Evolutionary conservation across 2,113 vertebrate genomes (phyloP).

Genomic region (Cololabis saira): DNA sequence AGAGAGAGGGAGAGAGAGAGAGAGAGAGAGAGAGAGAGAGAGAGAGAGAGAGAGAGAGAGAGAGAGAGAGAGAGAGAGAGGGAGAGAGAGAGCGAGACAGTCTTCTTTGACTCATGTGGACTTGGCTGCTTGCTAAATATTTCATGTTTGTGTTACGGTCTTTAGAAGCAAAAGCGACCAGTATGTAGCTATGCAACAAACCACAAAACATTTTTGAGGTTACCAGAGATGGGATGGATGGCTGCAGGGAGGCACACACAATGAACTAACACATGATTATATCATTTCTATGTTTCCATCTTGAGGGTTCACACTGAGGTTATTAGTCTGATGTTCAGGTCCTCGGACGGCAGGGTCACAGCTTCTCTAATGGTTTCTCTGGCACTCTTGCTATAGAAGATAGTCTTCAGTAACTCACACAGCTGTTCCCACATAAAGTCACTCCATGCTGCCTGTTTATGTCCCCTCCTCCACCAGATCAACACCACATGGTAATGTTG

Average conservation of each 20-base stretch:
- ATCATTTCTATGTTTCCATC: slow-evolving; percentile 2
- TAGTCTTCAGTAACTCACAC: slow-evolving; percentile 8
- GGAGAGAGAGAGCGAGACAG: too few species aligned
- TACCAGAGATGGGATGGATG: slow-evolving; percentile 24
- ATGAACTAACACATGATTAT: slow-evolving; percentile 4
- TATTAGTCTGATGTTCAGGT: slow-evolving; percentile 1
- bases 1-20: too few species aligned
- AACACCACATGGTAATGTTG: slow-evolving; percentile 40
- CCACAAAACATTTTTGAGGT: slow-evolving; percentile 18
- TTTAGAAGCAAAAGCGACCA: neutral
- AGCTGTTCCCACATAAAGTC: slow-evolving; percentile 25
- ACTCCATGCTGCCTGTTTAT: slow-evolving; percentile 15
- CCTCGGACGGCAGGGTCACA: slow-evolving; percentile 7
- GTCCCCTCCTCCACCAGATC: slow-evolving; percentile 30
- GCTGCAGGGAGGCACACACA: slow-evolving; percentile 3
- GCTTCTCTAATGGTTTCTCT: neutral
- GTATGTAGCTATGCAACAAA: slow-evolving; percentile 9
- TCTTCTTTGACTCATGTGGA: neutral
- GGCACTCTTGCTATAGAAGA: slow-evolving; percentile 9
- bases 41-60: too few species aligned
- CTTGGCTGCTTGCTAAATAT: slow-evolving; percentile 1
- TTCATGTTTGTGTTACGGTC: slow-evolving; percentile 3
- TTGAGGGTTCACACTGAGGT: slow-evolving; percentile 25
- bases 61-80: too few species aligned
- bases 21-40: too few species aligned